Evolutionary conservation across 2,797 vertebrate genomes (phyloP).

Genomic region (Cyprinodon diabolis): DNA sequence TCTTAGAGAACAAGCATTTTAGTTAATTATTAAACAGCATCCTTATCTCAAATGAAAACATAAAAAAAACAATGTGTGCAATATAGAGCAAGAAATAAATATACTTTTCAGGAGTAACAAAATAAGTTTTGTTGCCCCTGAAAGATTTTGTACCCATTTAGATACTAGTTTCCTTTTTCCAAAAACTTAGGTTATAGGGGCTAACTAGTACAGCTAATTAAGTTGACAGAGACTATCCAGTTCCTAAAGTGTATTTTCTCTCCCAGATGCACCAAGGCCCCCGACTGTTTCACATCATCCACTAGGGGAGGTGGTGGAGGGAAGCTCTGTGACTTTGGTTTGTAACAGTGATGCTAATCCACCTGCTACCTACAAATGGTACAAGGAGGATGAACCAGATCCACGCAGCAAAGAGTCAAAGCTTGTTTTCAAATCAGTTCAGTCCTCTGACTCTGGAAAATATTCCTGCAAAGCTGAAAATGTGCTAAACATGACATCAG

Average conservation of each 20-base stretch:
- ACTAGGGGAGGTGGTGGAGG: slow-evolving; percentile 36
- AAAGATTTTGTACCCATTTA: no score
- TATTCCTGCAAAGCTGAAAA: slow-evolving; percentile 48
- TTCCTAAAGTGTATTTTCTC: neutral
- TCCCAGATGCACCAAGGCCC: slow-evolving; percentile 16
- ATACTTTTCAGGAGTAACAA: no score
- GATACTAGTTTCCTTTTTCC: no score
- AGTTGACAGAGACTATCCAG: neutral
- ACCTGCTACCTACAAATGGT: slow-evolving; percentile 42
- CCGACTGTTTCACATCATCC: slow-evolving; percentile 11
- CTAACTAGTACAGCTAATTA: no score
- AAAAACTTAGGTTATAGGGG: no score
- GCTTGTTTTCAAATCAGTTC: slow-evolving; percentile 20
- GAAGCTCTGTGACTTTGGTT: slow-evolving; percentile 37
- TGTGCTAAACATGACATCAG: neutral
- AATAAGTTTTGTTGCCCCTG: no score
- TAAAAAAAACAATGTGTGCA: no score
- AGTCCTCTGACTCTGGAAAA: slow-evolving; percentile 22
- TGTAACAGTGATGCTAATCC: slow-evolving; percentile 49
- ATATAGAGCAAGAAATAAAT: no score
- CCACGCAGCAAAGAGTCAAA: neutral
- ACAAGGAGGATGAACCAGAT: slow-evolving; percentile 11
- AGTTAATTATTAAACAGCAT: no score
- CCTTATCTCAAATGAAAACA: no score
- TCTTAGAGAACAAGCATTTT: no score